Percentiles rank a stretch among this genome's conserved stretches.
These are phyloP conservation scores for Vanacampus margaritifer DNA, from an alignment of 2,113 vertebrate species.

Conservation along the genomic window DNA sequence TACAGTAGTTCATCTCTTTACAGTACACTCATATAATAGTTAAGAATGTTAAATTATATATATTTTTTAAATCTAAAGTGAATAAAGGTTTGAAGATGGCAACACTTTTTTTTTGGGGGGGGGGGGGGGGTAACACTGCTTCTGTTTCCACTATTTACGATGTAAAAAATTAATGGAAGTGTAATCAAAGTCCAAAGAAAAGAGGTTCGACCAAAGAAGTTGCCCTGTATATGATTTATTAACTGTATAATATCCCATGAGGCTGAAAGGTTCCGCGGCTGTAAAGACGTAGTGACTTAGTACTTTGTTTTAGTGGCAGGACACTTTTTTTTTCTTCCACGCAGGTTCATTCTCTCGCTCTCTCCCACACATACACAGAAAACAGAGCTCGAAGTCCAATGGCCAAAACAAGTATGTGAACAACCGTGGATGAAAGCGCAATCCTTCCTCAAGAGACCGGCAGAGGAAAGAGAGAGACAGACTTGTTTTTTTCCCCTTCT, in stretches of 20 bases:
- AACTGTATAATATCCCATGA: background rate
- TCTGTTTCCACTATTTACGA: background rate
- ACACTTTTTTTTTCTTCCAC: background rate
- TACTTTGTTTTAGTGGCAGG: slow-evolving; percentile 6
- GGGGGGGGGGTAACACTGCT: background rate
- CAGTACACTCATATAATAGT: too few relatives aligned
- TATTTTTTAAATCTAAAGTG: too few relatives aligned
- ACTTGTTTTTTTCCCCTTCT: slow-evolving; percentile 81
- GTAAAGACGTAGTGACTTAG: background rate
- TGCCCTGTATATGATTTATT: slow-evolving; percentile 2
- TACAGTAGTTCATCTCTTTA: too few relatives aligned
- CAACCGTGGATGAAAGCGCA: slow-evolving; percentile 88
- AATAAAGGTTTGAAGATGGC: background rate
- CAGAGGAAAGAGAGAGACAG: slow-evolving; percentile 63
- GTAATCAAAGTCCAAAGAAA: background rate
- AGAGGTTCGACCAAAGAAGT: background rate
- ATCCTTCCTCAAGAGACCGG: slow-evolving; percentile 61
- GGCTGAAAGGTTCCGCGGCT: background rate
- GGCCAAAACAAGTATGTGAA: slow-evolving; percentile 92
- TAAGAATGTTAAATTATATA: background rate
- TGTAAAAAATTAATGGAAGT: background rate
- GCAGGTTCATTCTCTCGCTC: background rate
- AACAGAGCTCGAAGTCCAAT: slow-evolving; percentile 46
- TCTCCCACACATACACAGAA: slow-evolving; percentile 38
- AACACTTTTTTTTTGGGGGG: background rate